A percentile compares a stretch with the other conserved stretches of the same genome.
phyloP scores from a whole-genome alignment of 1,140 invertebrate genomes.

The Calycopis cecrops region DNA sequence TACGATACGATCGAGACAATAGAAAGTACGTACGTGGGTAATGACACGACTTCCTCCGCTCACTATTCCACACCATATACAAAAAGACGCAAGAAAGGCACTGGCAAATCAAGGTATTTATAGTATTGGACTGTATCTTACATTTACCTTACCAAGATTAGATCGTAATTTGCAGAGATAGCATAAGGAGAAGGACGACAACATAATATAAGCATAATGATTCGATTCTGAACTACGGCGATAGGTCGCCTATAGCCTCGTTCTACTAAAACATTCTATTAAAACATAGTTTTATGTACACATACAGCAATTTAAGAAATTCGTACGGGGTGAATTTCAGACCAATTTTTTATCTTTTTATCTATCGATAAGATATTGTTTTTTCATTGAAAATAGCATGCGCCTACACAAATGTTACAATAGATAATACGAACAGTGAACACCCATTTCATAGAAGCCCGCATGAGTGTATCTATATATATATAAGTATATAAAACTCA shows the following conservation, averaged over 20 bases:
- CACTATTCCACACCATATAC: constrained; percentile 46
- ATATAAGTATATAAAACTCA: too few species aligned
- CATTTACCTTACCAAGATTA: background rate
- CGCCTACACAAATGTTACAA: background rate
- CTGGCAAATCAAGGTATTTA: constrained; percentile 38
- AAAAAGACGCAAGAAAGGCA: constrained; percentile 38
- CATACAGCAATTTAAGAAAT: background rate
- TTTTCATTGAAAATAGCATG: background rate
- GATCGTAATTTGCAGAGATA: background rate
- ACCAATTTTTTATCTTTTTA: background rate
- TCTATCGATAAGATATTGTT: constrained; percentile 1
- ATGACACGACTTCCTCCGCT: constrained; percentile 28
- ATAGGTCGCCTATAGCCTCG: too few species aligned
- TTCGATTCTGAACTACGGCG: too few species aligned
- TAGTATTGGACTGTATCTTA: background rate
- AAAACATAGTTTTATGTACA: too few species aligned
- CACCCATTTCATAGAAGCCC: background rate
- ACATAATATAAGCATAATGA: too few species aligned
- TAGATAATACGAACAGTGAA: too few species aligned
- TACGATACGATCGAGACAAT: constrained; percentile 54
- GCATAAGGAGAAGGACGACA: too few species aligned
- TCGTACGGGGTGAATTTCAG: background rate
- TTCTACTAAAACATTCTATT: too few species aligned
- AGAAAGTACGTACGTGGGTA: constrained; percentile 37
- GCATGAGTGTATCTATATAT: too few species aligned